Conservation (phyloP, 2,888 invertebrate genomes). For the Apantesis nais region DNA sequence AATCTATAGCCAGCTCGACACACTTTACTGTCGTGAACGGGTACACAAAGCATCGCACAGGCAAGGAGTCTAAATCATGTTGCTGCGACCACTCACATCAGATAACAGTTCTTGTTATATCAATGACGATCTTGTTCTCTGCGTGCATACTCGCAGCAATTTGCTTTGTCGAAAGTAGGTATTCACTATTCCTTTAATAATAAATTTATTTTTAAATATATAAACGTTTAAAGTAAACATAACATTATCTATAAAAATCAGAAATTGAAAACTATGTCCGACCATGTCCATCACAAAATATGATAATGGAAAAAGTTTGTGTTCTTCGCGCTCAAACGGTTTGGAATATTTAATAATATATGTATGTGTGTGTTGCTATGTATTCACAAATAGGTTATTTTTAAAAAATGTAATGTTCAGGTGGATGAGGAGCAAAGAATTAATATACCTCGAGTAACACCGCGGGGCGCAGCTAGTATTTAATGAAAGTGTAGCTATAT, state of each 20-base stretch:
- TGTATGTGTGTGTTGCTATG: no score
- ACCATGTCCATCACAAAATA: no score
- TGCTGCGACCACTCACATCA: conserved; percentile 92
- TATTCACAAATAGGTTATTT: no score
- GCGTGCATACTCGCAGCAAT: conserved; percentile 92
- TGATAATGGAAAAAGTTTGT: no score
- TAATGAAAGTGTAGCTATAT: not conserved
- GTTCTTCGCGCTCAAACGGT: no score
- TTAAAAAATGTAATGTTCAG: no score
- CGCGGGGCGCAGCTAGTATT: not conserved
- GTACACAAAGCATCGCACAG: conserved; percentile 87
- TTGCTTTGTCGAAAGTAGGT: conserved; percentile 94
- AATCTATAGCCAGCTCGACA: conserved; percentile 93
- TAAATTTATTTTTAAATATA: not conserved
- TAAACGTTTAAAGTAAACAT: not conserved
- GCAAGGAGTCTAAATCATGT: conserved; percentile 87
- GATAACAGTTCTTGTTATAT: conserved; percentile 92
- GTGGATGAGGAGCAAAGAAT: no score
- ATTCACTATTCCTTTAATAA: conserved; percentile 18
- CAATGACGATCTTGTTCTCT: conserved; percentile 93
- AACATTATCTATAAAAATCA: not conserved
- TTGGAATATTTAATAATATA: no score
- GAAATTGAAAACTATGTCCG: not conserved
- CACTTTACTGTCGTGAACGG: conserved; percentile 95
- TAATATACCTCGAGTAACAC: not conserved